These are phyloP conservation scores for Conchocele bisecta DNA, from an alignment of 2,888 invertebrate genomes.

Conservation along the genomic window DNA sequence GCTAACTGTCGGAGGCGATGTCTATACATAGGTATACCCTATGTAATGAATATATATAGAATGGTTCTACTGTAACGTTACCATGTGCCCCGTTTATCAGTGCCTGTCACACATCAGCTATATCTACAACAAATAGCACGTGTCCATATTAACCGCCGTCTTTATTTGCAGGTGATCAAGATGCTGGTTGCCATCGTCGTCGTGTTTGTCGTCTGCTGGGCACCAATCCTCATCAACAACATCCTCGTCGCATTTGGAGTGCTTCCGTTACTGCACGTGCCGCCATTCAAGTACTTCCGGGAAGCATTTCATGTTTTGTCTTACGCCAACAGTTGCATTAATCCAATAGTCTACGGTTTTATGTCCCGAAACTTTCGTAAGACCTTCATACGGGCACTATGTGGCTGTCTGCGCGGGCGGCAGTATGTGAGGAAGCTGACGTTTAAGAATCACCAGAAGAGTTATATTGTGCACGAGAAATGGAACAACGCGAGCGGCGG, in stretches of 20 bases:
- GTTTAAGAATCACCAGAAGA: conserved; percentile 39
- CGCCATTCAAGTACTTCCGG: conserved; percentile 85
- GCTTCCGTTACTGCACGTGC: conserved; percentile 84
- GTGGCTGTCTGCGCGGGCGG: conserved; percentile 54
- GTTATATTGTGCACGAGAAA: neutral
- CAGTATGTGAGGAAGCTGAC: conserved; percentile 45
- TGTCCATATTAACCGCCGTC: too few species aligned
- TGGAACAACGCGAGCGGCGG: conserved; percentile 4
- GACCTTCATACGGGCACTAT: conserved; percentile 74
- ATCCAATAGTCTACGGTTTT: conserved; percentile 89
- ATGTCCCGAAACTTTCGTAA: conserved; percentile 88
- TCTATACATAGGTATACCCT: too few species aligned
- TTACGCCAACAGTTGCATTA: conserved; percentile 89
- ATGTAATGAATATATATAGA: too few species aligned
- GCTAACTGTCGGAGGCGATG: too few species aligned
- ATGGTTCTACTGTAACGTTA: too few species aligned
- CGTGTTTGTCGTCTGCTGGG: conserved; percentile 88
- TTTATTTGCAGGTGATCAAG: conserved; percentile 86
- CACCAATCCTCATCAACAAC: conserved; percentile 87
- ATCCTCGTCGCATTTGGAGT: conserved; percentile 86
- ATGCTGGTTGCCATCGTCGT: conserved; percentile 89
- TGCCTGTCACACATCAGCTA: too few species aligned
- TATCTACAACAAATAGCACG: too few species aligned
- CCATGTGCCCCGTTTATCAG: too few species aligned
- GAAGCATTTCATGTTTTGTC: conserved; percentile 87